Evolutionary conservation across 35 echinoderm and acorn worm species (phyloP), one percentile per base, ranked within the genome.

Genomic region (Apostichopus parvimensis): DNA sequence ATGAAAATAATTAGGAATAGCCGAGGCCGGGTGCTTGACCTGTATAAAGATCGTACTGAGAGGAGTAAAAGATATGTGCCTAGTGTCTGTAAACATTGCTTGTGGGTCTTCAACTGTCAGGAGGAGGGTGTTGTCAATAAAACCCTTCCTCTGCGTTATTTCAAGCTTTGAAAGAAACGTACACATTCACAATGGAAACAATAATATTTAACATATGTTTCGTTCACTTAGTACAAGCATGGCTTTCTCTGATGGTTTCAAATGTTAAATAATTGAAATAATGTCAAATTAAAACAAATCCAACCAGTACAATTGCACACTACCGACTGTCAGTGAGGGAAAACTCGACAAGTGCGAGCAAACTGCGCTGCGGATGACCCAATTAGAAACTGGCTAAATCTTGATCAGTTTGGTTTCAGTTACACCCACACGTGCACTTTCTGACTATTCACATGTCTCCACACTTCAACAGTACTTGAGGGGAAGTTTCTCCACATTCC

Each of bases 21-120:
- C 28, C 2, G 28, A 34, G 28, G 2, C 28, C 28, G 28, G 28
- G 28, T 34, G 28, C 28, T 34, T 34, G 28, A 34, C 2, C 28
- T 34, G 28, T 34, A 34, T 34, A 34, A 34, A 34, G 28, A 34
- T 34, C 1, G 28, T 34, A 34, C 28, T 34, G 28, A 34, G 28
- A 34, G 0, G 28, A 34, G 28, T 34, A 34, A 34, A 1, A 34
- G 2, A 2, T 34, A 34, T 1, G 28, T 34, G 28, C 28, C 28
- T 34, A 34, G 28, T 34, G 28, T 34, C 28, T 34, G 28, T 34
- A 34, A 34, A 34, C 28, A 34, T 94, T 15, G 91, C 93, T 55
- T 94, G 93, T 22, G 97, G 97, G 88, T 99, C 97, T 91, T 94
- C 94, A 5, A 99, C 95, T 6, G 97, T 99, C 0, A 99, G 88